These are phyloP conservation scores for Platysternon megacephalum DNA, from an alignment of 2,113 vertebrate species.

Conservation along the genomic window DNA sequence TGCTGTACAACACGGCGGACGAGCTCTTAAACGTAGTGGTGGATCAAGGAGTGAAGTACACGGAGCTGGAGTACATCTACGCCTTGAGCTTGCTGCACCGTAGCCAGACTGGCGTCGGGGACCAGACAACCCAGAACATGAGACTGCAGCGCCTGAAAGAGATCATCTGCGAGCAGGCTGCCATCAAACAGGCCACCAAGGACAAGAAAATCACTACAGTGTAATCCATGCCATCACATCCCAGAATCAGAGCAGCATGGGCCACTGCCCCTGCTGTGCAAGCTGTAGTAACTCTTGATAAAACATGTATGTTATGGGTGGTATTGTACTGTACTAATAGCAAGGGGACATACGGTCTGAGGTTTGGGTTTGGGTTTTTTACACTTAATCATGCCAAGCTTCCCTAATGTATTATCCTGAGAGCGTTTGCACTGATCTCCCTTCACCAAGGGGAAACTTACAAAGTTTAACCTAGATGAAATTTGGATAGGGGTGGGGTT, in stretches of 20 bases:
- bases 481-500: not conserved
- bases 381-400: accelerated
- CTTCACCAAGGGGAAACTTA: not conserved
- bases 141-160: conserved; percentile 95
- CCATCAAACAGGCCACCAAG: conserved; percentile 98
- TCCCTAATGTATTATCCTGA: not conserved
- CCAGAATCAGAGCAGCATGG: accelerated
- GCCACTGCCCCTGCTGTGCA: accelerated
- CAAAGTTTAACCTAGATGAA: not conserved
- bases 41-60: conserved; percentile 98
- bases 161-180: conserved; percentile 98
- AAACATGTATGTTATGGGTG: not conserved
- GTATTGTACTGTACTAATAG: accelerated
- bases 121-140: conserved; percentile 93
- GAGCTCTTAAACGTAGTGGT: conserved; percentile 98
- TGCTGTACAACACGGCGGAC: conserved; percentile 96
- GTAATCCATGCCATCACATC: not conserved
- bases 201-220: conserved; percentile 99
- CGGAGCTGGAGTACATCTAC: conserved; percentile 97
- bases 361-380: not conserved
- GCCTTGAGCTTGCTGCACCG: conserved; percentile 94
- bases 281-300: not conserved
- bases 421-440: not conserved
- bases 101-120: conserved; percentile 96
- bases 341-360: not conserved